A percentile compares a stretch with the other conserved stretches of the same genome.
These are phyloP conservation scores for Exocentrus adspersus DNA, from an alignment of 2,888 invertebrate genomes.

Conservation along the genomic window DNA sequence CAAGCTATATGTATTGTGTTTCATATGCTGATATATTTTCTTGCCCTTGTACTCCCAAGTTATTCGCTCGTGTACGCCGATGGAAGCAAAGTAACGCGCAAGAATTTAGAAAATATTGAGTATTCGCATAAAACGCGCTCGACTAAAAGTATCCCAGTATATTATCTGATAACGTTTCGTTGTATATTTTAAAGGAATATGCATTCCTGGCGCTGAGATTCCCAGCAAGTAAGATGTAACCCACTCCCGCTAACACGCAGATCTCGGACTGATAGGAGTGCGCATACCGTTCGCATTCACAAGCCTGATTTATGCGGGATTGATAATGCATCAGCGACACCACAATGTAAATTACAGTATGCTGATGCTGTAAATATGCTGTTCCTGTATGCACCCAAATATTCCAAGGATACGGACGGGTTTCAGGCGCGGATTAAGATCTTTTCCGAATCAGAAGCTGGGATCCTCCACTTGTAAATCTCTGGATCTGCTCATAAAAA, in stretches of 20 bases:
- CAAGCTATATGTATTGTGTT: not conserved
- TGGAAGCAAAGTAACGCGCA: slow-evolving; percentile 17
- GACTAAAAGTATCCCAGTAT: slow-evolving; percentile 38
- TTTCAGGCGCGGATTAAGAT: slow-evolving; percentile 24
- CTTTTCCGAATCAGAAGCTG: not conserved
- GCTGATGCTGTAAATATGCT: slow-evolving; percentile 61
- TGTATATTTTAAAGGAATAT: slow-evolving; percentile 53
- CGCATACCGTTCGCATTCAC: slow-evolving; percentile 56
- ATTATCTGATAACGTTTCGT: slow-evolving; percentile 54
- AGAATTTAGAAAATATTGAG: slow-evolving; percentile 43
- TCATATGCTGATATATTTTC: slow-evolving; percentile 4
- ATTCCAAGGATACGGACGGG: slow-evolving; percentile 30
- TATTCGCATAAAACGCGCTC: slow-evolving; percentile 43
- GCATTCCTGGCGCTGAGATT: slow-evolving; percentile 49
- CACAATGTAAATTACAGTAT: slow-evolving; percentile 64
- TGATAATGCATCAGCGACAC: slow-evolving; percentile 63
- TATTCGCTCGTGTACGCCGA: slow-evolving; percentile 17
- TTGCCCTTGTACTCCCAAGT: slow-evolving; percentile 13
- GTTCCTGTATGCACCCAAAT: slow-evolving; percentile 50
- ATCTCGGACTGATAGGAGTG: slow-evolving; percentile 38
- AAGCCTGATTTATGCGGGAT: slow-evolving; percentile 60
- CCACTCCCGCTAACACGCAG: slow-evolving; percentile 51
- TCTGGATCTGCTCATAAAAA: no score
- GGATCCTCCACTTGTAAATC: no score
- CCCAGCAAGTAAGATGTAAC: slow-evolving; percentile 58